Evolutionary conservation across 2,888 invertebrate genomes (phyloP), one percentile per base, ranked within the genome.

Genomic region (Drosophila percnosoma): DNA sequence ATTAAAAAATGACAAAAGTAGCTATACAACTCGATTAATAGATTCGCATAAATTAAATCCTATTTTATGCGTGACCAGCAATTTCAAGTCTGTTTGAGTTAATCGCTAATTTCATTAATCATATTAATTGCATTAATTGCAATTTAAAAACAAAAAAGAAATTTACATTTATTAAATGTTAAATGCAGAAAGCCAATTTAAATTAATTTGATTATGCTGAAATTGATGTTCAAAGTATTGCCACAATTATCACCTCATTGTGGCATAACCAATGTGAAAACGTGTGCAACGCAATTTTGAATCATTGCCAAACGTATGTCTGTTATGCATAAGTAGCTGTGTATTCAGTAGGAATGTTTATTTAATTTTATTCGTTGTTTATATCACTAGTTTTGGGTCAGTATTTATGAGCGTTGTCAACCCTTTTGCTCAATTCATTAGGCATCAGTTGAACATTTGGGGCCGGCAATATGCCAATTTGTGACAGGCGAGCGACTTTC

Each of bases 351-450:
- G 4, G 21, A 15, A 52, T 36, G 36, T 54, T 18, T 27, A n/a
- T 54, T 38, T 51, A 52, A 49, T 34, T 29, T 55, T 58, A 52
- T 52, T 52, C 18, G 58, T 61, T 49, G 13, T 48, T 42, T 27
- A 27, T 21, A 31, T 45, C n/a, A 36, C 0, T 45, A 24, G 4
- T 40, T 64, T 54, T 45, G 53, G 42, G 61, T 49, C 62, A 66
- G 54, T 66, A 61, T 67, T 74, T 60, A 74, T 65, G 54, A 13
- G 54, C 15, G 55, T 54, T 45, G 31, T 34, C 38, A 77, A 68
- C 65, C 77, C 54, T 80, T 79, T 64, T 71, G 36, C 11, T 34
- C 63, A 74, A 74, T 71, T 80, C 68, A 79, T 77, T 79, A 64
- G 31, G 45, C 38, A 58, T 66, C 45, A n/a, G 51, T 40, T 62